Evolutionary conservation across 2,888 invertebrate genomes (phyloP).

Genomic region (Petrolisthes manimaculis): DNA sequence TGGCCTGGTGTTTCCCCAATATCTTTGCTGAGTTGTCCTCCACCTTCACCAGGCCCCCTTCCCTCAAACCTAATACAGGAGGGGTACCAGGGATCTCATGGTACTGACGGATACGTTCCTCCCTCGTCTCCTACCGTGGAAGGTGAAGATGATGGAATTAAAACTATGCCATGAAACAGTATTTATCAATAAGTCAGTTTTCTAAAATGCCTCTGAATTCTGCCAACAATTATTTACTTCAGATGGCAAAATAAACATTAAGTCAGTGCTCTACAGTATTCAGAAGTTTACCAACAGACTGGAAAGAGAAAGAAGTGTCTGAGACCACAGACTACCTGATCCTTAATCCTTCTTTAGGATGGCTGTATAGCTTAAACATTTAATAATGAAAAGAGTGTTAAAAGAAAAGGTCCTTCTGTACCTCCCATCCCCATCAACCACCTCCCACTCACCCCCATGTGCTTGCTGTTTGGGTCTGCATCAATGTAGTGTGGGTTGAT

Average conservation of each 20-base stretch:
- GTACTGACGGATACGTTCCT: slow-evolving; percentile 80
- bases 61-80: slow-evolving; percentile 80
- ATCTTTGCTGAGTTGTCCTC: slow-evolving; percentile 75
- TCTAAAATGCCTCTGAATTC: not conserved
- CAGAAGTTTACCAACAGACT: too few species aligned
- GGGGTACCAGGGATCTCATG: slow-evolving; percentile 75
- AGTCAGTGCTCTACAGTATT: too few species aligned
- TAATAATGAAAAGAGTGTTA: not conserved
- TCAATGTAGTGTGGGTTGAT: slow-evolving; percentile 89
- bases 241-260: too few species aligned
- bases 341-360: not conserved
- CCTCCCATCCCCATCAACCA: not conserved
- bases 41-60: slow-evolving; percentile 79
- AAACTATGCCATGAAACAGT: not conserved
- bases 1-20: slow-evolving; percentile 77
- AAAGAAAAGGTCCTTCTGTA: not conserved
- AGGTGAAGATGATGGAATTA: not conserved
- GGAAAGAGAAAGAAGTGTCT: too few species aligned
- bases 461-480: slow-evolving; percentile 75
- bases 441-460: slow-evolving; percentile 76
- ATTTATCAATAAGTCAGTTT: not conserved
- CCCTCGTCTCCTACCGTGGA: slow-evolving; percentile 77
- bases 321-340: too few species aligned
- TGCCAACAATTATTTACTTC: not conserved
- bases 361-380: not conserved